phyloP scores from a whole-genome alignment of 2,888 invertebrate genomes.

The Frankliniella intonsa region DNA sequence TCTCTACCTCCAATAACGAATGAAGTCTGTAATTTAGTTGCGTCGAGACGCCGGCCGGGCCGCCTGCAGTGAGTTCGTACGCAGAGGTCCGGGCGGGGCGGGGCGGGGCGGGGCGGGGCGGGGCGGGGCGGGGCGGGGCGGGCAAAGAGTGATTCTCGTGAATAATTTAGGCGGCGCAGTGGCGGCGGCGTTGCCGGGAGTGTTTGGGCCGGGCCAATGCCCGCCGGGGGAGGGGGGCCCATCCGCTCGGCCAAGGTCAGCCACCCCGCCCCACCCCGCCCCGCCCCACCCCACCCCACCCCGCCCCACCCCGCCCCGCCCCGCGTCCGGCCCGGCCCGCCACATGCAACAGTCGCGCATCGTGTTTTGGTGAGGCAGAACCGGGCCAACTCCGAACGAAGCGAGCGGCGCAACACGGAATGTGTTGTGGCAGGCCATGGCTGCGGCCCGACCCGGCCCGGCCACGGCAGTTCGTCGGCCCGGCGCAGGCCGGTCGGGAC shows the following conservation, averaged over 20 bases:
- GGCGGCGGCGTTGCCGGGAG: not conserved
- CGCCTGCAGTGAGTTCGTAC: too few species aligned
- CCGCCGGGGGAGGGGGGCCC: not conserved
- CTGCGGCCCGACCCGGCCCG: not conserved
- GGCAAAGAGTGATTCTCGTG: not conserved
- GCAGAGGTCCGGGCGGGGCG: not conserved
- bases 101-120: not conserved
- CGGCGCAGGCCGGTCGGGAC: not conserved
- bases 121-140: not conserved
- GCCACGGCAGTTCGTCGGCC: slow-evolving; percentile 2
- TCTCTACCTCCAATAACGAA: too few species aligned
- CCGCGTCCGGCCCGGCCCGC: not conserved
- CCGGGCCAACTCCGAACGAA: slow-evolving; percentile 9
- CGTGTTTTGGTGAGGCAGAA: slow-evolving; percentile 17
- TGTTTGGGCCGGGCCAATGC: not conserved
- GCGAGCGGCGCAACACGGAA: not conserved
- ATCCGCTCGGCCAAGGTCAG: slow-evolving; percentile 10
- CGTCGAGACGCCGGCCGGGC: not conserved
- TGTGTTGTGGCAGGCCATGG: slow-evolving; percentile 19
- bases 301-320: slow-evolving; percentile 2
- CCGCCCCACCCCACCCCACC: not conserved
- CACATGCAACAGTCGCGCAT: slow-evolving; percentile 12
- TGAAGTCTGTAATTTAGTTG: not conserved
- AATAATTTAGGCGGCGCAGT: not conserved
- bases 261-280: slow-evolving; percentile 1